These are phyloP conservation scores for Meloidogyne hapla DNA, from an alignment of 1,140 invertebrate species.

Conservation along the genomic window DNA sequence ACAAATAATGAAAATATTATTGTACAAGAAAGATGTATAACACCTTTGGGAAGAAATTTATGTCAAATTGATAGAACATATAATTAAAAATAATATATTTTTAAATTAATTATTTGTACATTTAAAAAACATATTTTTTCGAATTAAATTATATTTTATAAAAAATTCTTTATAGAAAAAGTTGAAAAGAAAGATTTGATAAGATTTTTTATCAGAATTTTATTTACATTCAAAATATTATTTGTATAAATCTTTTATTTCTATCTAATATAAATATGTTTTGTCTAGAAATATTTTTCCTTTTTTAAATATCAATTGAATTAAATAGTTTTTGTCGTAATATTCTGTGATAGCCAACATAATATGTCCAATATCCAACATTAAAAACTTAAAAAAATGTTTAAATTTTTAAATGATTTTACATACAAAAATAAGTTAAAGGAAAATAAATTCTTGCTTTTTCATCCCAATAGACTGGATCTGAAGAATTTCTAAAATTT, in stretches of 20 bases:
- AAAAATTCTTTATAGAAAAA: no score
- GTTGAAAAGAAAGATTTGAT: no score
- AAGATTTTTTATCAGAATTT: no score
- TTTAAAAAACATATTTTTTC: no score
- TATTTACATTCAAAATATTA: no score
- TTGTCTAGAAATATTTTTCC: no score
- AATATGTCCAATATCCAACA: slow-evolving; percentile 45
- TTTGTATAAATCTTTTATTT: no score
- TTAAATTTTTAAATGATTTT: background rate
- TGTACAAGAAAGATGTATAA: background rate
- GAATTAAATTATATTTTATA: no score
- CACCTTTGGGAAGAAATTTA: background rate
- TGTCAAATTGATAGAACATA: background rate
- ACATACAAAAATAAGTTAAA: slow-evolving; percentile 7
- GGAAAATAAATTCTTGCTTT: slow-evolving; percentile 31
- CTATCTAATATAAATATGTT: no score
- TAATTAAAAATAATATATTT: background rate
- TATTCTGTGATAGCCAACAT: slow-evolving; percentile 38
- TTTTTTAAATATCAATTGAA: no score
- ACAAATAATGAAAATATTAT: background rate
- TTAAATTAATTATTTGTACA: background rate
- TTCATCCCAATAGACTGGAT: slow-evolving; percentile 51
- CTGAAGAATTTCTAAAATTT: slow-evolving; percentile 40
- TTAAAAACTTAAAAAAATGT: slow-evolving; percentile 40
- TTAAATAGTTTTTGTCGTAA: background rate